Evolutionary conservation across 2,113 vertebrate species (phyloP).

Genomic region (Glaucomys volans): DNA sequence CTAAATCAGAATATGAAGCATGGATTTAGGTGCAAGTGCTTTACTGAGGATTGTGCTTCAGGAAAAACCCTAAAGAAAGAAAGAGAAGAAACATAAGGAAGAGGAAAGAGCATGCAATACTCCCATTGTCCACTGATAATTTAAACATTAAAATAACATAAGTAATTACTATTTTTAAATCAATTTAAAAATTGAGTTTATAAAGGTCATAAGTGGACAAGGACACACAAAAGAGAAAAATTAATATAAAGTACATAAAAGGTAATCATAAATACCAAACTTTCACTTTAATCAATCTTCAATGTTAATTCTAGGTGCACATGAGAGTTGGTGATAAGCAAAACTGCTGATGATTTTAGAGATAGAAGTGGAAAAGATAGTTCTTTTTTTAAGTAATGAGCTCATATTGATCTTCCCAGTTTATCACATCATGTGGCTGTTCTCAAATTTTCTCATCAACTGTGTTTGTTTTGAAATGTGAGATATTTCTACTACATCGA

Average conservation of each 20-base stretch:
- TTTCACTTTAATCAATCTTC: not conserved
- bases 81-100: not conserved
- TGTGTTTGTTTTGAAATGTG: not conserved
- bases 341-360: not conserved
- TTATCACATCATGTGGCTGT: not conserved
- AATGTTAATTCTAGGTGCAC: not conserved
- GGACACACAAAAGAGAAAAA: not conserved
- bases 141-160: not conserved
- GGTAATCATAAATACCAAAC: not conserved
- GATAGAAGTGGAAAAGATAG: not conserved
- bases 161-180: not conserved
- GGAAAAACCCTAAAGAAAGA: not conserved
- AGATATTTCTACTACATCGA: constrained; percentile 10
- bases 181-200: not conserved
- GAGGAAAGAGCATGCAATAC: not conserved
- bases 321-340: not conserved
- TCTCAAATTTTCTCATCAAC: not conserved
- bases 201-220: not conserved
- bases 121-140: not conserved
- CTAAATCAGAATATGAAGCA: not conserved
- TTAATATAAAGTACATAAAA: not conserved
- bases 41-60: not conserved
- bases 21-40: not conserved
- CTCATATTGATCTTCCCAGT: not conserved
- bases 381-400: not conserved